Conservation (phyloP, 2,113 vertebrate genomes). For the Platycercus adscitus region DNA sequence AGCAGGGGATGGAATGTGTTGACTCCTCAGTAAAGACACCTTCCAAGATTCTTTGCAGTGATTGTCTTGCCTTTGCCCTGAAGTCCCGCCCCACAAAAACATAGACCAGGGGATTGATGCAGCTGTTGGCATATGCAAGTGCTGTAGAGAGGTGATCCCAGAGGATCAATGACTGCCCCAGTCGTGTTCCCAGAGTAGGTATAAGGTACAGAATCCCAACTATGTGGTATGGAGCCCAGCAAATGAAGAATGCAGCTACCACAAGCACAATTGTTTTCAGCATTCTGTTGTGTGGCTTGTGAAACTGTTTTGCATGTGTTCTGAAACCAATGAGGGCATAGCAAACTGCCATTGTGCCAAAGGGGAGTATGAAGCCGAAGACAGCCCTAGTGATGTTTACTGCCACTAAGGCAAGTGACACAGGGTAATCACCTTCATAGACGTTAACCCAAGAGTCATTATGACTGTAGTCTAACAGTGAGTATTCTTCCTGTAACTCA, state of each 20-base stretch:
- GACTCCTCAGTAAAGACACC: conserved; percentile 75
- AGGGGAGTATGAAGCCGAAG: conserved; percentile 80
- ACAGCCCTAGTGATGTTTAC: conserved; percentile 59
- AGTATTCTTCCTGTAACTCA: neutral
- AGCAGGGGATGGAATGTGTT: neutral
- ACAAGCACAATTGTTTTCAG: conserved; percentile 57
- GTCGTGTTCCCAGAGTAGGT: neutral
- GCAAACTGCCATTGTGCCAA: conserved; percentile 69
- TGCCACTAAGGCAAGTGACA: too few relatives aligned
- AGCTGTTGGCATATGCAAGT: conserved; percentile 82
- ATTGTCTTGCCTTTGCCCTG: conserved; percentile 70
- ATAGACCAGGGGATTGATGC: conserved; percentile 83
- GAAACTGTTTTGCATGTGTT: conserved; percentile 1
- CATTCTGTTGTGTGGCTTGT: conserved; percentile 58
- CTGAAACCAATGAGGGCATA: conserved; percentile 69
- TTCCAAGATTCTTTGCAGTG: conserved; percentile 73
- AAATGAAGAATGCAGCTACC: conserved; percentile 77
- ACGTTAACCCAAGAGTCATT: neutral
- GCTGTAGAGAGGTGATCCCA: conserved; percentile 72
- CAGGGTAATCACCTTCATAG: neutral
- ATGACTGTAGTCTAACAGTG: neutral
- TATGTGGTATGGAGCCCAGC: conserved; percentile 82
- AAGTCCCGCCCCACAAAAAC: conserved; percentile 82
- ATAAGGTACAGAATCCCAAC: conserved; percentile 61
- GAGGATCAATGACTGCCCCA: neutral